A percentile compares a stretch with the other conserved stretches of the same genome.
Evolutionary conservation across 2,797 vertebrate species (phyloP).

Genomic region (Glyptemys insculpta): DNA sequence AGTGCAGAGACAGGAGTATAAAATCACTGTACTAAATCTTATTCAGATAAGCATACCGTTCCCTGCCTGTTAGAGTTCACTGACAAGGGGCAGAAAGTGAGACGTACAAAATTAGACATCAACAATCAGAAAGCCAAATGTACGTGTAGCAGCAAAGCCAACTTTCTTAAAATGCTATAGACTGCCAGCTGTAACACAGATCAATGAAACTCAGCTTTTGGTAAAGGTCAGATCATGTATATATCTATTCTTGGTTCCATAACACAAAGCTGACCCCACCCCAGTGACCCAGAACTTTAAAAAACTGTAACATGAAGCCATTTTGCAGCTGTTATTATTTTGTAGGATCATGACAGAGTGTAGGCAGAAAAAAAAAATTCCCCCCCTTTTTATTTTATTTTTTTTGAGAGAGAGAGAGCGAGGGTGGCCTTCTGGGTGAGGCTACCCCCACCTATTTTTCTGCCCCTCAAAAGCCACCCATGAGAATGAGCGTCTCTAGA

Average conservation of each 20-base stretch:
- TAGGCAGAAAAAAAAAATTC: not conserved
- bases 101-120: not conserved
- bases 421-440: not conserved
- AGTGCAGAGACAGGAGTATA: fast-evolving
- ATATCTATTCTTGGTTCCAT: not conserved
- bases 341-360: not conserved
- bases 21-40: not conserved
- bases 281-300: not conserved
- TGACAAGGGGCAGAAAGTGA: not conserved
- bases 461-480: not conserved
- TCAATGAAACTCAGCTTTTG: conserved; percentile 1
- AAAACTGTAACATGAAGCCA: conserved; percentile 1
- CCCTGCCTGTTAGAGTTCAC: not conserved
- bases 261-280: not conserved
- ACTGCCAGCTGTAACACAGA: not conserved
- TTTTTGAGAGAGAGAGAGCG: not conserved
- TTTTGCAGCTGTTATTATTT: not conserved
- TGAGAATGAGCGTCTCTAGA: not conserved
- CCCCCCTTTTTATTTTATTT: not conserved
- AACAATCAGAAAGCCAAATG: not conserved
- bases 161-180: not conserved
- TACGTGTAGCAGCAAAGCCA: not conserved
- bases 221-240: not conserved
- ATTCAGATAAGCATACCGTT: not conserved
- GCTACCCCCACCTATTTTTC: not conserved